Evolutionary conservation across 2,888 invertebrate genomes (phyloP).

Genomic region (Norana najaformis): DNA sequence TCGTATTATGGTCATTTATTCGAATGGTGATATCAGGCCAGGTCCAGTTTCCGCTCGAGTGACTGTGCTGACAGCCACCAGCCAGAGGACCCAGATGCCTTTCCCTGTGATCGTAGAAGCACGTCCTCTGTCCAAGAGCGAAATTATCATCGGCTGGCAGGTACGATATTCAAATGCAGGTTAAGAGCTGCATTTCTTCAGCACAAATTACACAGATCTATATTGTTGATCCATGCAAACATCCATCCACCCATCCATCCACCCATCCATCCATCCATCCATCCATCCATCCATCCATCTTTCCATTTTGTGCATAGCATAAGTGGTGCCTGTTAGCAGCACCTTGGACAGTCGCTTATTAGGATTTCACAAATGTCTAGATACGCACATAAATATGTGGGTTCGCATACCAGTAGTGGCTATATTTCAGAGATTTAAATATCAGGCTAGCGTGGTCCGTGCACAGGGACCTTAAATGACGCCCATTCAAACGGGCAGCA

Average conservation of each 20-base stretch:
- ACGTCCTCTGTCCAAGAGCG: constrained; percentile 49
- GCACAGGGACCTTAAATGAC: no score
- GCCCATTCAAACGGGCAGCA: no score
- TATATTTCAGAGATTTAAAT: no score
- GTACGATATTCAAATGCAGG: constrained; percentile 44
- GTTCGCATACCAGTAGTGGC: no score
- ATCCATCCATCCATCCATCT: neutral
- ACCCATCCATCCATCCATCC: neutral
- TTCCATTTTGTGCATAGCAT: no score
- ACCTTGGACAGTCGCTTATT: no score
- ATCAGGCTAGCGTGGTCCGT: no score
- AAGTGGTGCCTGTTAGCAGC: no score
- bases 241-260: neutral
- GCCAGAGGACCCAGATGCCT: constrained; percentile 70
- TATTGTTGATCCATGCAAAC: neutral
- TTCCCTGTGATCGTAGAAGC: constrained; percentile 66
- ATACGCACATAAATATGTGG: no score
- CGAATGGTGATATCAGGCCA: constrained; percentile 85
- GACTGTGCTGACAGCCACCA: constrained; percentile 59
- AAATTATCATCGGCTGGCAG: constrained; percentile 56
- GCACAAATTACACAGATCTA: neutral
- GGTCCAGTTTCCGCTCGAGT: constrained; percentile 67
- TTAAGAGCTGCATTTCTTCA: neutral
- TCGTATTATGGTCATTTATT: constrained; percentile 89
- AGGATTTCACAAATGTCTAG: no score